Evolutionary conservation across 2,113 vertebrate species (phyloP).

Genomic region (Isurus oxyrinchus): DNA sequence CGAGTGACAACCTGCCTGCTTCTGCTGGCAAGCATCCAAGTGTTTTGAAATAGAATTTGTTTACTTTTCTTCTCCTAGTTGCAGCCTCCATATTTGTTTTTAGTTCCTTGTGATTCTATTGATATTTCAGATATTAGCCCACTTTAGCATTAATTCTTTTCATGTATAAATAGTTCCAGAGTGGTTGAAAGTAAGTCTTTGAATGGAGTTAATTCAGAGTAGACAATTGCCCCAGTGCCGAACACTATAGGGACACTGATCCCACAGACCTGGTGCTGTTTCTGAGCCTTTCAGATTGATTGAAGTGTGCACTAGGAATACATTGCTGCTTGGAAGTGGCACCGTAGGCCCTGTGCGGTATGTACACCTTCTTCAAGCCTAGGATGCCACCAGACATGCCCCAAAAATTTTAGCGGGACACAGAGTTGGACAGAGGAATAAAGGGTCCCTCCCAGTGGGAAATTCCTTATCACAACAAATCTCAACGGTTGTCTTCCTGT

Average conservation of each 20-base stretch:
- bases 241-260: not conserved
- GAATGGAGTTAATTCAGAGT: not conserved
- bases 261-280: not conserved
- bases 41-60: not conserved
- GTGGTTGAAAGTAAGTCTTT: not conserved
- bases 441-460: not conserved
- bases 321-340: not conserved
- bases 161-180: not conserved
- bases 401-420: not conserved
- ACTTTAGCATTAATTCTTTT: not conserved
- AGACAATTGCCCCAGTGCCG: not conserved
- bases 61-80: not conserved
- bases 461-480: not conserved
- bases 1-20: not conserved
- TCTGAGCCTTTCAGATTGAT: not conserved
- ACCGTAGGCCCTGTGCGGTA: not conserved
- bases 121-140: not conserved
- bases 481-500: not conserved
- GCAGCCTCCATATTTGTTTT: not conserved
- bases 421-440: not conserved
- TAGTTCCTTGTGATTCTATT: not conserved
- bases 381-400: not conserved
- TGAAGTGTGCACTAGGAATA: not conserved
- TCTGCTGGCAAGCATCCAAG: not conserved
- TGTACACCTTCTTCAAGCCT: not conserved